Base-by-base conservation (phyloP, 2,113 vertebrate genomes). In the Datnioides undecimradiatus region DNA sequence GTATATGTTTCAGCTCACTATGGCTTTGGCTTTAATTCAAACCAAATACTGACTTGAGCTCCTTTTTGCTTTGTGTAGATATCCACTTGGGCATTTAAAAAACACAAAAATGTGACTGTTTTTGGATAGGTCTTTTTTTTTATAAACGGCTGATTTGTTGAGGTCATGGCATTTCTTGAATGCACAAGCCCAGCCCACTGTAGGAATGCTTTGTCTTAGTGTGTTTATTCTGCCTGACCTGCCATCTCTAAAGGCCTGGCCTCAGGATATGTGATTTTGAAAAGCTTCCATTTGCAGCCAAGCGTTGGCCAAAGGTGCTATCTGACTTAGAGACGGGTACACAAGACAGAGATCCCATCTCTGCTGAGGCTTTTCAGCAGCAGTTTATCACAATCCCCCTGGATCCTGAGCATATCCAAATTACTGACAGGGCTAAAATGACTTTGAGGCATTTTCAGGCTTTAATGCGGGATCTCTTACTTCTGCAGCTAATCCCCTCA, bases 191-290 rank as follows among this genome's bases (percentile, higher is more conserved):
- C 76, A 76, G 65, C 77, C 89, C 9, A 12, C n/a, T 12, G 58
- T n/a, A 54, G 84, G 84, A 89, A 88, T 90, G 90, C 62, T 63
- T 83, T 76, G 55, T 80, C 64, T 69, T 27, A 14, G 40, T 43
- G 34, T 65, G 68, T 81, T 82, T 78, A 70, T 76, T 57, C 74
- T 66, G 55, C 49, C 66, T 79, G 80, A 79, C 72, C 65, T 41
- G 40, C 73, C 71, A 65, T 85, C 75, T 81, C 49, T 55, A 27
- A 64, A 70, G 34, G 6, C 59, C 80, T 33, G 4, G 63, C 58
- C 83, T 75, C 3, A 2, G 73, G 71, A 73, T 64, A 52, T 21
- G 66, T 80, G 12, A 70, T 54, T 83, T 70, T 38, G 21, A 46
- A 59, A 55, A 54, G 57, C 43, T 63, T 71, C 13, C 25, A 76